Evolutionary conservation across 2,888 invertebrate genomes (phyloP), one percentile per base, ranked within the genome.

Genomic region (Phragmatobia fuliginosa): DNA sequence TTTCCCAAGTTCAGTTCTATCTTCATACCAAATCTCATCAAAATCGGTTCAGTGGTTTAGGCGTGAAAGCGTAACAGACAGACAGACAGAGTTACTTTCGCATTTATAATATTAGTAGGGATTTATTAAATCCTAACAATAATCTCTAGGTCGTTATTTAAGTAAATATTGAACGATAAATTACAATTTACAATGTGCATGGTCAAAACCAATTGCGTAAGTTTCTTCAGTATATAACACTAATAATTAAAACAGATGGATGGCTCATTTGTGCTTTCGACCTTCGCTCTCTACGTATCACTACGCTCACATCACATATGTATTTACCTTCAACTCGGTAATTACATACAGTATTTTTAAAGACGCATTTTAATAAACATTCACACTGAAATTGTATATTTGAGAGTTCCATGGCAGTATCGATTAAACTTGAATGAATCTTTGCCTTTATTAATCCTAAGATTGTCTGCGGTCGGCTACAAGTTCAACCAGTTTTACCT

Each of bases 251-350:
- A 76, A 68, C 64, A n/a, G 66, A 71, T 59, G 32, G 66, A 73
- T 74, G 75, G 66, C 36, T 41, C 60, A 66, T 76, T 65, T 38
- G 63, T 66, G 62, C 60, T 71, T 69, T 63, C 67, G 74, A 78
- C 81, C 81, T 81, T 80, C 75, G 61, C 71, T 78, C 73, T 68
- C 66, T 64, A 60, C 75, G n/a, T n/a, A n/a, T n/a, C n/a, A 18
- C n/a, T 49, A 10, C 45, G 70, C 28, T 70, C 73, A 73, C 70
- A 62, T 70, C 59, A 64, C 38, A 56, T 14, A 36, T 28, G 16
- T 71, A 16, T 70, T 32, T 16, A 36, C 36, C 52, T 58, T 49
- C 45, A 67, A 63, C 28, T 65, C 49, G 18, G 38, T 62, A 67
- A 64, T 62, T 62, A 41, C 41, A 25, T 33, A 49, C 60, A 28